Conservation (phyloP, 53 echinoderm and acorn worm genomes). For the Crossaster papposus region DNA sequence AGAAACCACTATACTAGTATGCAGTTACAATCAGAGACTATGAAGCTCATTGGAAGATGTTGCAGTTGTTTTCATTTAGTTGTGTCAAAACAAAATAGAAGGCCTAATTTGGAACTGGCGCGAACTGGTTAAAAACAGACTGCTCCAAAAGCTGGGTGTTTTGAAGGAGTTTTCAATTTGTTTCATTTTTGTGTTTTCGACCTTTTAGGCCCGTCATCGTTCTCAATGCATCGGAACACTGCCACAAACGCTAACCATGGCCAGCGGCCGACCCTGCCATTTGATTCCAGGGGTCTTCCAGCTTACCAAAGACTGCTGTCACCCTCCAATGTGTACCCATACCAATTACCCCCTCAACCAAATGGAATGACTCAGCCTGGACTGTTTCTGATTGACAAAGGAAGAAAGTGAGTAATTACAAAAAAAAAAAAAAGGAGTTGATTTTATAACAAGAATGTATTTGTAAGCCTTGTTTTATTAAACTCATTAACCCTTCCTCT, state of each 20-base stretch:
- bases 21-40: too few species aligned
- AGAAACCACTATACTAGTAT: too few species aligned
- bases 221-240: conserved; percentile 23
- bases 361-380: conserved; percentile 32
- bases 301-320: conserved; percentile 32
- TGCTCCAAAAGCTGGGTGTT: too few species aligned
- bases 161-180: not conserved
- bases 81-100: too few species aligned
- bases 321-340: conserved; percentile 1
- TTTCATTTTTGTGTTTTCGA: not conserved
- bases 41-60: too few species aligned
- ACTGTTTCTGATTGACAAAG: conserved; percentile 39
- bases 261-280: not conserved
- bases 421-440: not conserved
- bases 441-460: too few species aligned
- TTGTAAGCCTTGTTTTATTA: too few species aligned
- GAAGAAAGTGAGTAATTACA: conserved; percentile 40
- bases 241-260: not conserved
- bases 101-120: not conserved
- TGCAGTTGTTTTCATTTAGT: too few species aligned
- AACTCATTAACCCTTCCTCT: too few species aligned
- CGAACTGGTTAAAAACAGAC: too few species aligned
- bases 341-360: conserved; percentile 33
- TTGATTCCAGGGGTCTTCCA: conserved; percentile 21
- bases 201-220: not conserved